These are phyloP conservation scores for Neosilurus hyrtlii DNA, from an alignment of 2,797 vertebrate species.

Conservation along the genomic window DNA sequence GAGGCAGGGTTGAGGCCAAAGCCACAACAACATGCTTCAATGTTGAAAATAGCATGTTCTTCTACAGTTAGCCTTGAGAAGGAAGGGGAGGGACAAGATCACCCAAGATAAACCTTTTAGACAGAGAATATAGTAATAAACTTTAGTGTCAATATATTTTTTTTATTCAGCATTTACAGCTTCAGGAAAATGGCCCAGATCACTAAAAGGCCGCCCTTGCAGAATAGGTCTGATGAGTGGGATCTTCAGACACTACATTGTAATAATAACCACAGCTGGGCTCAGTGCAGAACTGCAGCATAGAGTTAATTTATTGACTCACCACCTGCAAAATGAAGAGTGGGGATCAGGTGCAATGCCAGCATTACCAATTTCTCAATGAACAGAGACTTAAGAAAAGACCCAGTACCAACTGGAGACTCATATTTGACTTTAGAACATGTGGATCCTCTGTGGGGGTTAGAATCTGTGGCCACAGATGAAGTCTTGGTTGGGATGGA, in stretches of 20 bases:
- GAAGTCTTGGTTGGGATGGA: background rate
- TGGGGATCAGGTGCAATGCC: background rate
- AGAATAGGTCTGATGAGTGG: background rate
- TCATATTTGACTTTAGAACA: background rate
- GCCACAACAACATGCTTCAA: constrained; percentile 71
- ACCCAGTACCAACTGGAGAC: background rate
- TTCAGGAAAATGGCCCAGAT: background rate
- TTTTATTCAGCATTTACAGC: background rate
- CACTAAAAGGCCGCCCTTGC: background rate
- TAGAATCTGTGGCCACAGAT: background rate
- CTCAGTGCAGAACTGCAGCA: background rate
- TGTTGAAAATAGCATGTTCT: constrained; percentile 69
- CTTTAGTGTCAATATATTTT: background rate
- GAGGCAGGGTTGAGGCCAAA: constrained; percentile 68
- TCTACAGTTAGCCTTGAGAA: constrained; percentile 53
- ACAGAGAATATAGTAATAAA: background rate
- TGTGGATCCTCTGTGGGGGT: background rate
- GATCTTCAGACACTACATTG: background rate
- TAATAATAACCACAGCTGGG: background rate
- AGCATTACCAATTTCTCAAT: background rate
- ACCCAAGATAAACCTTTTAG: constrained; percentile 26
- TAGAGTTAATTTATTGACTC: background rate
- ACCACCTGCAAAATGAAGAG: background rate
- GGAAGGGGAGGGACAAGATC: background rate
- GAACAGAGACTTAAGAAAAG: background rate